A percentile compares a stretch with the other conserved stretches of the same genome.
phyloP scores from a whole-genome alignment of 1,140 invertebrate species.

The Ruditapes philippinarum region DNA sequence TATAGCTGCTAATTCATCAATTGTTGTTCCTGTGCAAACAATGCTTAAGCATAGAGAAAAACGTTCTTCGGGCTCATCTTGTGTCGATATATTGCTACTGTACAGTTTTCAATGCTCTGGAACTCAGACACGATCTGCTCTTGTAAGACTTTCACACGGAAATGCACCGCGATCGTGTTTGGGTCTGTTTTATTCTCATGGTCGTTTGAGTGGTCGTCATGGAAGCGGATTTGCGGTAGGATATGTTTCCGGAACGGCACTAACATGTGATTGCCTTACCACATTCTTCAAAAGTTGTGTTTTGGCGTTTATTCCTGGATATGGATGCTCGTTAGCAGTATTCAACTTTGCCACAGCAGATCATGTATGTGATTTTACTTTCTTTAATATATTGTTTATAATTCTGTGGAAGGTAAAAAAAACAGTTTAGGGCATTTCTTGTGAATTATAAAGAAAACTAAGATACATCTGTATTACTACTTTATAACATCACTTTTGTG shows the following conservation, averaged over 20 bases:
- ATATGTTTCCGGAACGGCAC: conserved; percentile 34
- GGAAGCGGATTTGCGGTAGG: background rate
- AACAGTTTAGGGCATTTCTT: too few species aligned
- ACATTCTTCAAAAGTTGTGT: conserved; percentile 56
- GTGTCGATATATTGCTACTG: background rate
- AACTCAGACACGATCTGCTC: conserved; percentile 18
- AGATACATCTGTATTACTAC: too few species aligned
- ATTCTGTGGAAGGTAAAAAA: too few species aligned
- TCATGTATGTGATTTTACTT: background rate
- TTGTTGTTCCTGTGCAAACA: conserved; percentile 39
- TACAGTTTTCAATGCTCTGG: conserved; percentile 53
- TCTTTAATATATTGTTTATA: too few species aligned
- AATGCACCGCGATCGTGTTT: background rate
- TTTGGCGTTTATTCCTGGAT: conserved; percentile 17
- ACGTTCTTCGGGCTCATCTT: conserved; percentile 2
- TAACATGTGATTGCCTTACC: conserved; percentile 55
- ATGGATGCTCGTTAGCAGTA: conserved; percentile 41
- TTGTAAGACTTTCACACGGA: conserved; percentile 10
- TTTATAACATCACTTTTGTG: too few species aligned
- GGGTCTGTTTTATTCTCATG: background rate
- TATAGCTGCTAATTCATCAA: conserved; percentile 42
- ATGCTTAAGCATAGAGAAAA: conserved; percentile 38
- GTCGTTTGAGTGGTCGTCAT: background rate
- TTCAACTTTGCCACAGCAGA: background rate
- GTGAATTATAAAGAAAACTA: too few species aligned